These are phyloP conservation scores for Lontra canadensis DNA, from an alignment of 2,113 vertebrate species.

Conservation along the genomic window DNA sequence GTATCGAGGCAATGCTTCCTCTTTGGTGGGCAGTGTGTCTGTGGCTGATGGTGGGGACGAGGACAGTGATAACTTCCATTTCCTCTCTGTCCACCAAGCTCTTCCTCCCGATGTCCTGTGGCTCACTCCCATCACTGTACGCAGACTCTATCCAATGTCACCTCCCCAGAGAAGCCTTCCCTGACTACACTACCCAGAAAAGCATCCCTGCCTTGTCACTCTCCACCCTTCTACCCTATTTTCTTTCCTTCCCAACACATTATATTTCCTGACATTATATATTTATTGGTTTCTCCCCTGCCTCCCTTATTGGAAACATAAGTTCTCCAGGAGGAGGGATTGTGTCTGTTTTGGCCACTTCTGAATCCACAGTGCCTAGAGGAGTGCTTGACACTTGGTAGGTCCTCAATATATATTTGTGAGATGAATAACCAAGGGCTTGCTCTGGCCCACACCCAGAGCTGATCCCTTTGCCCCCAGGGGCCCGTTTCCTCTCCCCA, in stretches of 20 bases:
- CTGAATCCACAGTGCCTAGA: background rate
- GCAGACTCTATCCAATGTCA: background rate
- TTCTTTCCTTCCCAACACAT: background rate
- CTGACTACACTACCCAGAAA: background rate
- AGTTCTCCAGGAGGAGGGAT: background rate
- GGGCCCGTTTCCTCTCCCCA: rapidly evolving
- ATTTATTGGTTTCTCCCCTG: background rate
- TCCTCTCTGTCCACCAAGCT: background rate
- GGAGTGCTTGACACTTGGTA: background rate
- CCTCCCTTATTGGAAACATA: background rate
- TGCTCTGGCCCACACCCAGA: background rate
- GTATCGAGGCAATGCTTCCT: rapidly evolving
- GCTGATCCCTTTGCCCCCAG: no score
- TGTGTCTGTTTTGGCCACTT: background rate
- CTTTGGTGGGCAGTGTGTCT: no score
- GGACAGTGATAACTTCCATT: background rate
- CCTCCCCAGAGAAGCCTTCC: background rate
- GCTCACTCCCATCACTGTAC: background rate
- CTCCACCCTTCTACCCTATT: background rate
- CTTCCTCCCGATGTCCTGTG: background rate
- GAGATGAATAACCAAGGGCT: background rate
- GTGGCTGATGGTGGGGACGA: no score
- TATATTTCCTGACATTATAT: background rate
- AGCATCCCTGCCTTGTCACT: background rate
- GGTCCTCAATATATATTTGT: background rate